phyloP scores from a whole-genome alignment of 1,140 invertebrate species.

The Octopus sinensis region DNA sequence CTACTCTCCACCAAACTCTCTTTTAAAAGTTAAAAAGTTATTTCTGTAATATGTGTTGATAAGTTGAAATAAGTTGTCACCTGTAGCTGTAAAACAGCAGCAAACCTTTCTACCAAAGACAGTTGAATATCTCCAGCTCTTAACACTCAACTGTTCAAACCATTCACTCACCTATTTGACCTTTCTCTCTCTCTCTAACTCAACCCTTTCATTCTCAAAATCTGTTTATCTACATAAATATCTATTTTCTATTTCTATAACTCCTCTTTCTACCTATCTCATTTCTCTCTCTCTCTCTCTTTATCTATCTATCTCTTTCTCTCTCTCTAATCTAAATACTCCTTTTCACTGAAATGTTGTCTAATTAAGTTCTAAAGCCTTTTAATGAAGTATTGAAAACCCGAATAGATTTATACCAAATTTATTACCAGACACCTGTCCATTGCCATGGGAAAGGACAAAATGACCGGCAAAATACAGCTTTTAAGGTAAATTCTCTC shows the following conservation, averaged over 20 bases:
- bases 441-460: conserved; percentile 10
- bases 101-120: no score
- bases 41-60: no score
- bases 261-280: background rate
- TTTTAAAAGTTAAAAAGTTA: no score
- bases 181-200: no score
- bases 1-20: no score
- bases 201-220: no score
- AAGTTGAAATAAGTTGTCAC: no score
- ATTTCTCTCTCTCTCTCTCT: background rate
- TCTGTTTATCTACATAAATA: no score
- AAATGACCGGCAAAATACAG: conserved; percentile 10
- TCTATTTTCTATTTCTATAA: background rate
- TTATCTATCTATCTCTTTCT: background rate
- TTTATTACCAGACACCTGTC: conserved; percentile 12
- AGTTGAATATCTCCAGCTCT: no score
- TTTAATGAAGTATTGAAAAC: conserved; percentile 6
- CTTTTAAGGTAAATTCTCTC: conserved; percentile 12
- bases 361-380: background rate
- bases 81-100: no score
- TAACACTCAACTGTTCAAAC: no score
- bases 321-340: background rate
- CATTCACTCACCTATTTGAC: no score
- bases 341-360: conserved; percentile 9
- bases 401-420: conserved; percentile 9